Base-by-base conservation (phyloP, 2,113 vertebrate genomes). In the Emydocephalus ijimae region DNA sequence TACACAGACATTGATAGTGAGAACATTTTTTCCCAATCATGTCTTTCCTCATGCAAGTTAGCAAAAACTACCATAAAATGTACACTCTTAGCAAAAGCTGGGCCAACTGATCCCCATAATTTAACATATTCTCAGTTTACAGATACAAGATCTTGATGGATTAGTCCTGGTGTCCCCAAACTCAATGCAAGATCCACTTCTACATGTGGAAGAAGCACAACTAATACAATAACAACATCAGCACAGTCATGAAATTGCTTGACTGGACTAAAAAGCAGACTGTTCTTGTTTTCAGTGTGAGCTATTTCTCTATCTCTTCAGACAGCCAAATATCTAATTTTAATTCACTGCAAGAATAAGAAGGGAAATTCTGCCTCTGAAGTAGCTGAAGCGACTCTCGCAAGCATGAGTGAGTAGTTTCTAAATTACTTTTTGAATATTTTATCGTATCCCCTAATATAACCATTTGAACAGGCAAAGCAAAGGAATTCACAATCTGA, bases 401-500 rank as follows among this genome's bases (percentile, higher is more conserved):
- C 14, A 29, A 91, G 4, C 74, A 7, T 1, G 93, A 94, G 26
- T 14, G 20, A 93, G 81, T 87, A 94, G 48, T 87, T 92, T 90
- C 93, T 55, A 95, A 94, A 93, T 89, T 0, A 0, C 43, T 90
- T 90, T 92, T 89, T 11, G 0, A 91, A 90, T 91, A 69, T 91
- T 93, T 96, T 92, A 29, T 94, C 1, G 90, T 48, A 3, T 74
- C n/a, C 4, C 7, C 1, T 29, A 92, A 81, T 89, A 90, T 2
- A 74, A 21, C 0, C 92, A 92, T 92, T 92, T 90, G 54, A 89
- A 90, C 81, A 69, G 88, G 91, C 88, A 91, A 94, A 92, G 15
- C 20, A 15, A 61, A 94, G n/a, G 50, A 92, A 94, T 94, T 93
- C 61, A 92, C 92, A 95, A 93, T 2, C 6, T 55, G 45, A 92